These are phyloP conservation scores for Pedionomus torquatus DNA, from an alignment of 2,113 vertebrate genomes.

Conservation along the genomic window DNA sequence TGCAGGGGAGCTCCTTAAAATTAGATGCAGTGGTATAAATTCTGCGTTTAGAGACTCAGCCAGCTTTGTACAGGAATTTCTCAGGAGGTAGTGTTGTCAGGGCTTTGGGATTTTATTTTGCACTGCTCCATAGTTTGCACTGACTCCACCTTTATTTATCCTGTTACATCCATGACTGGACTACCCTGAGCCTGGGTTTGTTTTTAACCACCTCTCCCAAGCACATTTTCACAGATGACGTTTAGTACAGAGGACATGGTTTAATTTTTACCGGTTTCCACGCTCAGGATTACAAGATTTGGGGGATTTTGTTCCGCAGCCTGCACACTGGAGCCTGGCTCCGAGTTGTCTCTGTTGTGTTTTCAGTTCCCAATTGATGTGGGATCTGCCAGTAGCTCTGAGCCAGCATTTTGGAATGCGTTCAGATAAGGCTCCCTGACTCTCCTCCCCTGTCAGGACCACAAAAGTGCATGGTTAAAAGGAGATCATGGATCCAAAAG, in stretches of 20 bases:
- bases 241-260: not conserved
- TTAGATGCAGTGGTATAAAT: not conserved
- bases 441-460: not conserved
- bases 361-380: not conserved
- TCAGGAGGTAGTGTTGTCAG: not conserved
- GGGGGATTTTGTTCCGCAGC: not conserved
- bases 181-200: not conserved
- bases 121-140: not conserved
- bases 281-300: not conserved
- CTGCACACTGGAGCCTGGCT: not conserved
- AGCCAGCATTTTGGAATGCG: not conserved
- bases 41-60: not conserved
- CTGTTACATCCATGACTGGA: not conserved
- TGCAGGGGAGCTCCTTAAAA: not conserved
- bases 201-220: not conserved
- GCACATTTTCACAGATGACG: not conserved
- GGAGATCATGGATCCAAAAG: not conserved
- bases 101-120: not conserved
- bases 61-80: not conserved
- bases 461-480: not conserved
- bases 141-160: constrained; percentile 25
- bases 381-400: constrained; percentile 6
- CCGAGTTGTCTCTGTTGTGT: not conserved
- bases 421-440: not conserved
- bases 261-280: not conserved